Evolutionary conservation across 2,888 invertebrate species (phyloP).

Genomic region (Anthrax anthrax): DNA sequence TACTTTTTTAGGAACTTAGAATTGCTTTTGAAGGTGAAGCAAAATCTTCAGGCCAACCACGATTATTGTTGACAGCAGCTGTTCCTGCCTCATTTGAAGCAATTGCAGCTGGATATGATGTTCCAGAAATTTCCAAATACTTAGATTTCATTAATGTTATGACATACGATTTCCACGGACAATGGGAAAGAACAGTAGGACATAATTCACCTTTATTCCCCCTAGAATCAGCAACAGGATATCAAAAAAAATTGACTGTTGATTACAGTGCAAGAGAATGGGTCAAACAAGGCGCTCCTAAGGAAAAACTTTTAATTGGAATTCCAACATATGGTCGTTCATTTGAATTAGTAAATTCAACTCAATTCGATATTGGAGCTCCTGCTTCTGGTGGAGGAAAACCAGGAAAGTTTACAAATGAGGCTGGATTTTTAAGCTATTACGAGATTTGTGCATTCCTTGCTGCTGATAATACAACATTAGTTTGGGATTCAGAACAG

Average conservation of each 20-base stretch:
- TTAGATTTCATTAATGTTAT: conserved; percentile 88
- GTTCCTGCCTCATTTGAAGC: conserved; percentile 90
- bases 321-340: conserved; percentile 90
- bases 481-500: conserved; percentile 92
- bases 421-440: conserved; percentile 88
- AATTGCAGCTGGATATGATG: conserved; percentile 86
- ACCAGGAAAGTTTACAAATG: conserved; percentile 77
- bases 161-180: conserved; percentile 93
- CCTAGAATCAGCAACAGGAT: conserved; percentile 74
- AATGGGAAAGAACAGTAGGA: conserved; percentile 86
- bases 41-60: conserved; percentile 69
- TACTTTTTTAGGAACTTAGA: conserved; percentile 50
- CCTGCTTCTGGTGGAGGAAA: conserved; percentile 78
- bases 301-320: conserved; percentile 86
- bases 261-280: conserved; percentile 84
- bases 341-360: conserved; percentile 71
- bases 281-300: conserved; percentile 86
- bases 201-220: conserved; percentile 86
- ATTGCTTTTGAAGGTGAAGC: conserved; percentile 87
- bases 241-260: conserved; percentile 86
- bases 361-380: conserved; percentile 85
- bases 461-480: conserved; percentile 74
- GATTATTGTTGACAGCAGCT: conserved; percentile 69
- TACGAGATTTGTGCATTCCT: conserved; percentile 91
- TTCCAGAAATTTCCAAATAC: conserved; percentile 85